Percentiles rank a stretch among this genome's conserved stretches.
Evolutionary conservation across 2,888 invertebrate species (phyloP).

Genomic region (Sphaeridia pumilis): DNA sequence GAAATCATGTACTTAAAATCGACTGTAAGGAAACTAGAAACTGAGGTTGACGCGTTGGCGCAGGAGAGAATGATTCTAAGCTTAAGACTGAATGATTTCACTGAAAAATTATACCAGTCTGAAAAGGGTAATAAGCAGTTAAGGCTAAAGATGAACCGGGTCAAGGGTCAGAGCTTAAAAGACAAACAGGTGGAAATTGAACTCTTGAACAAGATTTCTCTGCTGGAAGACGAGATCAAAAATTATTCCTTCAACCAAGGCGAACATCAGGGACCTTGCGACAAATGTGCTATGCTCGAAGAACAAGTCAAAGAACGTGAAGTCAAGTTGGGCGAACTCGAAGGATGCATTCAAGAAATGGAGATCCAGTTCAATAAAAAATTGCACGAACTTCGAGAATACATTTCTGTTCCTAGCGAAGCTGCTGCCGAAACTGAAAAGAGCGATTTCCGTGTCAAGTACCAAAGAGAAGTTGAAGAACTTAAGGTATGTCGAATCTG

Average conservation of each 20-base stretch:
- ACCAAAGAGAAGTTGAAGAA: slow-evolving; percentile 78
- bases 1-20: slow-evolving; percentile 11
- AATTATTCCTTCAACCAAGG: slow-evolving; percentile 19
- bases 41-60: slow-evolving; percentile 46
- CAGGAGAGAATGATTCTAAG: slow-evolving; percentile 24
- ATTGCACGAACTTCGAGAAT: slow-evolving; percentile 33
- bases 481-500: slow-evolving; percentile 55
- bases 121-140: slow-evolving; percentile 33
- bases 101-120: slow-evolving; percentile 36
- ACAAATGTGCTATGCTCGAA: slow-evolving; percentile 56
- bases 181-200: slow-evolving; percentile 35
- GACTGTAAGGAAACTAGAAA: slow-evolving; percentile 8
- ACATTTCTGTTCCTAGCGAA: slow-evolving; percentile 19
- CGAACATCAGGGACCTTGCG: slow-evolving; percentile 21
- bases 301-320: slow-evolving; percentile 52
- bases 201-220: slow-evolving; percentile 31
- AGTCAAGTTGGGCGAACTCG: slow-evolving; percentile 67
- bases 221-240: slow-evolving; percentile 32
- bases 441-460: slow-evolving; percentile 42
- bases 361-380: slow-evolving; percentile 31
- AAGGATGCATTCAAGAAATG: slow-evolving; percentile 42
- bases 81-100: slow-evolving; percentile 31
- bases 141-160: slow-evolving; percentile 32
- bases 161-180: slow-evolving; percentile 35
- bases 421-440: slow-evolving; percentile 2